Evolutionary conservation across 2,888 invertebrate species (phyloP).

Genomic region (Hemicrepidius hirtus): DNA sequence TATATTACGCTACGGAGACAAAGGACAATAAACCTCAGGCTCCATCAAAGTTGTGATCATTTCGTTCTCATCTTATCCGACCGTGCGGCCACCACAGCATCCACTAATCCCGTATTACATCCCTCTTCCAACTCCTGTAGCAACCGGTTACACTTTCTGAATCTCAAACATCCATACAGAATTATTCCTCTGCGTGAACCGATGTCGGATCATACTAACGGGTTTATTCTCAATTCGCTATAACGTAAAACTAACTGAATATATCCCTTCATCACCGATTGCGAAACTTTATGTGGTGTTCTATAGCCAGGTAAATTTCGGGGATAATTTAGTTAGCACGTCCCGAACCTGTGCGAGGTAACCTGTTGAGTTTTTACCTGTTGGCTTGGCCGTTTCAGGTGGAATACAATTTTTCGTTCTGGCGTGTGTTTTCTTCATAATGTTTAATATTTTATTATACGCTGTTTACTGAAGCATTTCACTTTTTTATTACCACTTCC

Average conservation of each 20-base stretch:
- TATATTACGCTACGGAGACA: constrained; percentile 29
- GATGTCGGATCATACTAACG: constrained; percentile 25
- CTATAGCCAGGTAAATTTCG: constrained; percentile 37
- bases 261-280: constrained; percentile 10
- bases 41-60: constrained; percentile 35
- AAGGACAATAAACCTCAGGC: constrained; percentile 35
- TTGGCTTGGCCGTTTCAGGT: constrained; percentile 20
- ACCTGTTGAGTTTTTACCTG: constrained; percentile 46
- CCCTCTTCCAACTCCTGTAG: constrained; percentile 6
- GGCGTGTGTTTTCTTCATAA: neutral
- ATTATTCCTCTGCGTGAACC: constrained; percentile 15
- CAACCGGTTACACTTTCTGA: constrained; percentile 23
- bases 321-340: constrained; percentile 32
- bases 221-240: constrained; percentile 34
- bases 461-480: no score
- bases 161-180: constrained; percentile 15
- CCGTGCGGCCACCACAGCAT: constrained; percentile 21
- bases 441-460: no score
- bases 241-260: constrained; percentile 29
- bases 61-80: constrained; percentile 29
- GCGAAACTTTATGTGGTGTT: constrained; percentile 34
- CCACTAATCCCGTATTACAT: constrained; percentile 29
- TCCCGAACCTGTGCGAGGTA: constrained; percentile 26
- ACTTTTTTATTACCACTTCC: no score
- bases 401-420: neutral